Evolutionary conservation across 2,888 invertebrate genomes (phyloP).

Genomic region (Drosophila tanythrix): DNA sequence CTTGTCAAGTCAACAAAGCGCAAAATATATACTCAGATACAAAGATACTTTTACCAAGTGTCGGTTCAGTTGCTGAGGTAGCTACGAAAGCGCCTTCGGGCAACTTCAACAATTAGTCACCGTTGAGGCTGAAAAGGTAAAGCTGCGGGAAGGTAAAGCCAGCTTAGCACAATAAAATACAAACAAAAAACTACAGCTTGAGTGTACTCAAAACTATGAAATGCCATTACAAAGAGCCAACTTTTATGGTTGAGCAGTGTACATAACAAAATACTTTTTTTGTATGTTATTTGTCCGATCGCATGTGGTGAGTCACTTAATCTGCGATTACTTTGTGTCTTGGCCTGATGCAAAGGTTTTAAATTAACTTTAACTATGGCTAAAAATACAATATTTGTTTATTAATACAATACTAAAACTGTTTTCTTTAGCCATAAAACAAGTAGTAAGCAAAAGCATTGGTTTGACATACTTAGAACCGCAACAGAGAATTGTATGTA

Average conservation of each 20-base stretch:
- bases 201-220: constrained; percentile 22
- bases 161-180: constrained; percentile 32
- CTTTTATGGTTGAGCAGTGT: neutral
- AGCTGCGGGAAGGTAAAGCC: constrained; percentile 15
- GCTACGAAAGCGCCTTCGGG: constrained; percentile 22
- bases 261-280: neutral
- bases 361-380: neutral
- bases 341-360: neutral
- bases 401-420: neutral
- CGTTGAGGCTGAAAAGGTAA: constrained; percentile 43
- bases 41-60: constrained; percentile 23
- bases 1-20: constrained; percentile 52
- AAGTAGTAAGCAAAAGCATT: neutral
- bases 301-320: neutral
- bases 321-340: neutral
- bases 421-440: neutral
- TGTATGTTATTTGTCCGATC: neutral
- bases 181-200: constrained; percentile 13
- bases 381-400: neutral
- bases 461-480: neutral
- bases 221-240: constrained; percentile 9
- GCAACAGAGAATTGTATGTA: neutral
- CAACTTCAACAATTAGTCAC: constrained; percentile 72
- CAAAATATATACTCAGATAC: constrained; percentile 25
- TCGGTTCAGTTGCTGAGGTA: constrained; percentile 36